These are phyloP conservation scores for Holotrichia oblita DNA, from an alignment of 1,140 invertebrate genomes.

Conservation along the genomic window DNA sequence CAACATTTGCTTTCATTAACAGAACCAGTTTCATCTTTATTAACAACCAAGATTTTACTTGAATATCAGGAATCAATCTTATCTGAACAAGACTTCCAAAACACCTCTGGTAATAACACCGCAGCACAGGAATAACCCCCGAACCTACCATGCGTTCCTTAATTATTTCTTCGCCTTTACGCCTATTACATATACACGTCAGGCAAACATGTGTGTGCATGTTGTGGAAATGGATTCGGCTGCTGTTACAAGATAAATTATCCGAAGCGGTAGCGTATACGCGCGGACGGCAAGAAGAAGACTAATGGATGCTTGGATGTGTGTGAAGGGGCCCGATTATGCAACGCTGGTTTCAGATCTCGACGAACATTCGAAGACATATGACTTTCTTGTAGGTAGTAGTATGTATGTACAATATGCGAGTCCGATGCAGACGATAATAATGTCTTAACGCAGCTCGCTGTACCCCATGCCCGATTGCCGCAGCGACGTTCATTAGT, in stretches of 20 bases:
- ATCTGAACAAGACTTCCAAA: too few relatives aligned
- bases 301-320: slow-evolving; percentile 25
- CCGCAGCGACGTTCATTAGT: not conserved
- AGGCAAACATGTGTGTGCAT: slow-evolving; percentile 21
- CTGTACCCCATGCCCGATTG: not conserved
- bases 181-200: not conserved
- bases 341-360: slow-evolving; percentile 23
- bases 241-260: slow-evolving; percentile 37
- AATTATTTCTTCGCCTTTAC: slow-evolving; percentile 21
- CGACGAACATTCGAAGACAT: slow-evolving; percentile 6
- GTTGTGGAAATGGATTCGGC: slow-evolving; percentile 26
- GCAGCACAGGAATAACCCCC: too few relatives aligned
- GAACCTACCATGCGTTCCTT: not conserved
- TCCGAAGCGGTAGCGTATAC: not conserved
- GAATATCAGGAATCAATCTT: too few relatives aligned
- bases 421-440: slow-evolving; percentile 10
- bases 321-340: slow-evolving; percentile 30
- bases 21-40: too few relatives aligned
- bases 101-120: too few relatives aligned
- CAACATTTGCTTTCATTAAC: too few relatives aligned
- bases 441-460: not conserved
- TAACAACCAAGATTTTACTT: too few relatives aligned
- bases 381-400: slow-evolving; percentile 14
- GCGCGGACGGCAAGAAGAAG: not conserved
- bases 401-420: not conserved